Evolutionary conservation across 2,797 vertebrate genomes (phyloP), one percentile per base, ranked within the genome.

Genomic region (Hybognathus amarus): DNA sequence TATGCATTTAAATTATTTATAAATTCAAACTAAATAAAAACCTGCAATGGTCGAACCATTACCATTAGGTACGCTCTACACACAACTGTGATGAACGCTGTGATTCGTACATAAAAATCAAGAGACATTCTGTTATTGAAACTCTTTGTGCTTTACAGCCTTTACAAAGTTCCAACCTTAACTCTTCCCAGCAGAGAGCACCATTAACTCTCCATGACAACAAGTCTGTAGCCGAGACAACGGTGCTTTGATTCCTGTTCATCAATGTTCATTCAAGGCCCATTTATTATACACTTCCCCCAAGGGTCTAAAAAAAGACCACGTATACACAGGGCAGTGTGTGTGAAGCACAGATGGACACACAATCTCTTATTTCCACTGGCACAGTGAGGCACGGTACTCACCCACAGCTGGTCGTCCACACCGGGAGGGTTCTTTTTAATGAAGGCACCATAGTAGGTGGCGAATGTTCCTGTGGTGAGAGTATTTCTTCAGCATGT

Each of bases 401-500:
- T 85, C 50, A 88, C 88, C 88, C 89, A 90, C 67, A 88, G 76
- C 89, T 99, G 97, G 93, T 98, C 97, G 85, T 98, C 97, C 67
- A 96, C 94, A 83, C 97, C 97, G 0, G 97, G 96, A 10, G 96
- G 96, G 90, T 97, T 97, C 93, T 97, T 99, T 93, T 99, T 98
- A 91, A 98, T 94, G 92, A 98, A 99, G 85, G 97, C 97, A 88
- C 97, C 97, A 85, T 98, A 98, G 93, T 97, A 99, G 0, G 97
- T 98, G 91, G 97, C 98, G 6, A n/a, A 99, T 98, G 94, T 99
- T 99, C 82, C 97, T 94, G 91, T 99, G 97, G 93, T 98, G 97
- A 81, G 97, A 98, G 92, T 99, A 98, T 87, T 97, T 98, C 93
- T 98, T 99, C 91, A 99, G 93, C 97, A 99, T 99, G 91, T 98